Evolutionary conservation across 2,797 vertebrate species (phyloP), one percentile per base, ranked within the genome.

Genomic region (Mormyrops attenuatus): DNA sequence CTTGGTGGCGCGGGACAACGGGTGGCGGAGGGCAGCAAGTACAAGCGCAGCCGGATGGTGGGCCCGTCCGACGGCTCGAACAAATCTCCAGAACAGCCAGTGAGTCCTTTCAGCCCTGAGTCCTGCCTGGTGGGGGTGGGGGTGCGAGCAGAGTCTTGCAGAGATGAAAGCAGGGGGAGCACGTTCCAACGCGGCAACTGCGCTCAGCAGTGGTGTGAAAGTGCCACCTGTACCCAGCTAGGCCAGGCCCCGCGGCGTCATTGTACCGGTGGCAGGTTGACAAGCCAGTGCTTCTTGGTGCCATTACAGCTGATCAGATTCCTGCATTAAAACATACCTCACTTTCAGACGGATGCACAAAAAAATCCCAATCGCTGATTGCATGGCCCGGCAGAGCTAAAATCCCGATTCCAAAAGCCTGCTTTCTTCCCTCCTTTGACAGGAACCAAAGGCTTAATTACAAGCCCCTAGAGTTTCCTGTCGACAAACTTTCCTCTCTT

Each of bases 231-330:
- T 94, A 94, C 94, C 92, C 66, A 30, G 44, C 55, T 34, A 41
- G 73, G 20, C 3, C 30, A 44, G 53, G 63, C 52, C 89, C 89
- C 3, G 90, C 92, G 91, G 94, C 89, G 93, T 93, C 91, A 92
- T 95, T 95, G 93, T 95, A 89, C 53, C 20, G 88, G 22, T 91
- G 90, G 88, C 94, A 94, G 93, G 94, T 94, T 95, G 95, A 95
- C 95, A 94, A 94, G 93, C 90, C 91, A 84, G 89, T 77, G 91
- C 47, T 41, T 53, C 80, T 90, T 82, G 55, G 26, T 41, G 6
- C 41, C 44, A 47, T 82, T 85, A 86, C 34, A 85, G 89, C 55
- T 41, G 22, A 85, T 22, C 34, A 69, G 57, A 85, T 52, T 55
- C 77, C 60, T 53, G 88, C 80, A 73, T 86, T 85, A 90, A 88